A percentile compares a stretch with the other conserved stretches of the same genome.
Conservation (phyloP, 2,888 invertebrate species). For the Sarcophaga variegata region DNA sequence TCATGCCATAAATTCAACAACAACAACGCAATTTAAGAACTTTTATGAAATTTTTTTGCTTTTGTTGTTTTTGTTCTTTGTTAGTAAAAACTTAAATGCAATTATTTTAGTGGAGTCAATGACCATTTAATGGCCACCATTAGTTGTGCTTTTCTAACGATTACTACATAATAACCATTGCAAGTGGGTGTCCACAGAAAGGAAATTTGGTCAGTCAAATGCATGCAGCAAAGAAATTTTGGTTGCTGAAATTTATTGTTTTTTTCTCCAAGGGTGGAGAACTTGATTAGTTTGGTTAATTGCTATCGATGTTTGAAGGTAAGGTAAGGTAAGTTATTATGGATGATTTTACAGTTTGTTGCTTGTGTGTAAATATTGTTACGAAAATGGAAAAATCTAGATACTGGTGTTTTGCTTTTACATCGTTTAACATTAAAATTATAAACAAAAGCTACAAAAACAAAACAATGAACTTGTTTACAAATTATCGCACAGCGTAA, state of each 20-base stretch:
- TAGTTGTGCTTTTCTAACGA: conserved; percentile 38
- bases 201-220: conserved; percentile 6
- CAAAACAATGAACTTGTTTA: too few relatives aligned
- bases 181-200: conserved; percentile 11
- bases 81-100: conserved; percentile 27
- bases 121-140: conserved; percentile 64
- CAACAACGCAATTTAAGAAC: conserved; percentile 34
- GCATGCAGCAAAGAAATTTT: conserved; percentile 25
- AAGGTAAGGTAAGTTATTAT: too few relatives aligned
- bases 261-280: too few relatives aligned
- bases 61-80: neutral
- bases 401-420: too few relatives aligned
- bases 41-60: conserved; percentile 10
- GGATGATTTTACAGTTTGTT: too few relatives aligned
- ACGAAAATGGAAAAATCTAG: too few relatives aligned
- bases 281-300: neutral
- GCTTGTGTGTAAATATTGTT: too few relatives aligned
- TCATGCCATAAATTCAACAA: neutral
- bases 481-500: too few relatives aligned
- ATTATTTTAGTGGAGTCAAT: conserved; percentile 47
- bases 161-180: conserved; percentile 12
- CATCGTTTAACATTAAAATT: too few relatives aligned
- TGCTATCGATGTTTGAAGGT: conserved; percentile 6
- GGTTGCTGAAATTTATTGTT: neutral
- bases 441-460: too few relatives aligned